Base-by-base conservation (phyloP, 2,113 vertebrate genomes). In the Mormyrus iriodes region DNA sequence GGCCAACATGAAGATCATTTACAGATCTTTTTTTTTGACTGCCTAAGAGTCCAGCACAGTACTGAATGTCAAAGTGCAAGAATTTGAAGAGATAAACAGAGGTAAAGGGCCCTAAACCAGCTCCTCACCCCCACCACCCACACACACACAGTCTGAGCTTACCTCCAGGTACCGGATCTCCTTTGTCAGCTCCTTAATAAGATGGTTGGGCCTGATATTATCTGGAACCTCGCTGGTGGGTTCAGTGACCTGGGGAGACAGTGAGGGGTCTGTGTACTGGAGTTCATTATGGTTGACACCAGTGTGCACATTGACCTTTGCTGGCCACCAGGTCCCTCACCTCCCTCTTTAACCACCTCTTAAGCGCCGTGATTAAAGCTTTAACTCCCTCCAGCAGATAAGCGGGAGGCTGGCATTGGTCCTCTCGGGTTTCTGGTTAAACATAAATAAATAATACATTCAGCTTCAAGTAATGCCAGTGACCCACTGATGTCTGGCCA, bases 161-260 rank as follows among this genome's bases (percentile, higher is more conserved):
- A 99, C 98, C 98, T 99, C 98, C 93, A 99, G 95, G 94, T 97
- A 95, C 93, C 98, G 98, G 92, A 99, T 97, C 93, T 99, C 98
- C 97, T 99, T 99, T 93, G 97, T 97, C 92, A 99, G 98, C 94
- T 99, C 98, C 95, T 99, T 99, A 94, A 99, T 97, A 91, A 99
- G 98, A 96, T 99, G 97, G 93, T 97, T 97, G n/a, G 98, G 98
- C 95, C 98, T 96, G 95, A 99, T 97, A 89, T 98, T 95, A 94
- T 99, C 98, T 89, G 98, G 98, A 91, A 99, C 98, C 96, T 99
- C 98, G 93, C 97, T 98, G 92, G 95, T 96, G 93, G 98, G 97
- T 94, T 99, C 97, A 52, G 96, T 97, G 94, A 98, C 97, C 98
- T 99, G 95, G 46, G 94, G 89, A 87, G 86, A 79, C 90, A 86